These are phyloP conservation scores for Hozukius guyotensis DNA, from an alignment of 2,797 vertebrate genomes.

Conservation along the genomic window DNA sequence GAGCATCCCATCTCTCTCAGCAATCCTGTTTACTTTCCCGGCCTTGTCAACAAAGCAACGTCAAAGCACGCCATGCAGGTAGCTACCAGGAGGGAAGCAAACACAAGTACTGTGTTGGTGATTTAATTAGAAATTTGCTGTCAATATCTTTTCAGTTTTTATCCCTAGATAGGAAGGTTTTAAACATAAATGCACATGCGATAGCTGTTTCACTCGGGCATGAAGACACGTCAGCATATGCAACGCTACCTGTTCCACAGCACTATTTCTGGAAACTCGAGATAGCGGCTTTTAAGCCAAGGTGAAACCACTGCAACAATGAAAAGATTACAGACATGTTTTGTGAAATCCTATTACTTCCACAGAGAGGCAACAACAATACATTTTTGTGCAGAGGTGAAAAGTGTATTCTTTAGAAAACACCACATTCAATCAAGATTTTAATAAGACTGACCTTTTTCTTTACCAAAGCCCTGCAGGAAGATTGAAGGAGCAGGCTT, in stretches of 20 bases:
- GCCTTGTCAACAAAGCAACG: slow-evolving; percentile 46
- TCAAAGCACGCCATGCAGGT: slow-evolving; percentile 32
- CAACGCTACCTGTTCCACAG: slow-evolving; percentile 40
- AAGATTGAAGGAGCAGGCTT: slow-evolving; percentile 64
- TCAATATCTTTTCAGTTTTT: neutral
- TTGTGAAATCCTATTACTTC: slow-evolving; percentile 3
- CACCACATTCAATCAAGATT: neutral
- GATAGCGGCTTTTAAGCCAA: slow-evolving; percentile 16
- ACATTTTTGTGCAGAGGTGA: neutral
- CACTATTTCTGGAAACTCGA: slow-evolving; percentile 27
- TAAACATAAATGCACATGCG: slow-evolving; percentile 6
- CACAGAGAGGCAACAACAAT: neutral
- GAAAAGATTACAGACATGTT: slow-evolving; percentile 26
- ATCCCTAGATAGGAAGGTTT: neutral
- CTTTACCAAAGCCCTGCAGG: slow-evolving; percentile 86
- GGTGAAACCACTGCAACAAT: slow-evolving; percentile 23
- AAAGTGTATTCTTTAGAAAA: neutral
- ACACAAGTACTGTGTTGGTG: neutral
- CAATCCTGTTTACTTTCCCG: slow-evolving; percentile 26
- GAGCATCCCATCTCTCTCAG: slow-evolving; percentile 38
- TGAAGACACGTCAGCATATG: slow-evolving; percentile 16
- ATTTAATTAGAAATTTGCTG: neutral
- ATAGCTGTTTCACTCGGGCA: neutral
- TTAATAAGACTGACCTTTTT: slow-evolving; percentile 88
- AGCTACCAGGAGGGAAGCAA: slow-evolving; percentile 25